These are phyloP conservation scores for Sylvia atricapilla DNA, from an alignment of 2,113 vertebrate genomes.

Conservation along the genomic window DNA sequence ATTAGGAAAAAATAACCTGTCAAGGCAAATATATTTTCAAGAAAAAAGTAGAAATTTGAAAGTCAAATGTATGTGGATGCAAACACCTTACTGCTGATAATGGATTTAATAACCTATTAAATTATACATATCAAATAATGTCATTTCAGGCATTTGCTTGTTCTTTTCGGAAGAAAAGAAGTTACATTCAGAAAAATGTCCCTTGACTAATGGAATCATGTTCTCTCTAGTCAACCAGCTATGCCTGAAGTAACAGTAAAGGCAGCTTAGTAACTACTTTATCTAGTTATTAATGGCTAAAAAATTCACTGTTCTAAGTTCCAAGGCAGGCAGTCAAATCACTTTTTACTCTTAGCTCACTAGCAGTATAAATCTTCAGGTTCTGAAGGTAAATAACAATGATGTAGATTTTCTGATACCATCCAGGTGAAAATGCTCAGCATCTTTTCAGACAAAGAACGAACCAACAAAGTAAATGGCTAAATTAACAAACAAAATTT, in stretches of 20 bases:
- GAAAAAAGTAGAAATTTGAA: background rate
- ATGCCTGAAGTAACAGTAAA: background rate
- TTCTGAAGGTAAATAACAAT: background rate
- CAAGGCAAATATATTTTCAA: background rate
- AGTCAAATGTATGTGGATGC: background rate
- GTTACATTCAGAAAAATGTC: background rate
- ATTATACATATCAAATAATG: background rate
- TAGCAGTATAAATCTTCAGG: background rate
- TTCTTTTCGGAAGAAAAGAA: background rate
- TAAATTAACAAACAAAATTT: background rate
- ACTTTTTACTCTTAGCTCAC: background rate
- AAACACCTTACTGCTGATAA: slow-evolving; percentile 6
- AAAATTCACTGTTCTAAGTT: background rate
- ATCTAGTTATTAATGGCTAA: background rate
- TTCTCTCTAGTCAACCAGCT: background rate
- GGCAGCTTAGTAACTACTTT: background rate
- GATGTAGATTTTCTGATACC: background rate
- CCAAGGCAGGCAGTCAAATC: background rate
- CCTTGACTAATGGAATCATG: background rate
- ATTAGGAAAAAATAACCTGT: slow-evolving; percentile 1
- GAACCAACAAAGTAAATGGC: background rate
- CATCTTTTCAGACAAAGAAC: background rate
- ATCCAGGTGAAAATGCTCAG: background rate
- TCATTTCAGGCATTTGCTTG: background rate
- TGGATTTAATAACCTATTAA: background rate